Evolutionary conservation across 30 jellyfish, hydroid and myxozoan species (phyloP), one percentile per base, ranked within the genome.

Genomic region (Aurelia sp.): DNA sequence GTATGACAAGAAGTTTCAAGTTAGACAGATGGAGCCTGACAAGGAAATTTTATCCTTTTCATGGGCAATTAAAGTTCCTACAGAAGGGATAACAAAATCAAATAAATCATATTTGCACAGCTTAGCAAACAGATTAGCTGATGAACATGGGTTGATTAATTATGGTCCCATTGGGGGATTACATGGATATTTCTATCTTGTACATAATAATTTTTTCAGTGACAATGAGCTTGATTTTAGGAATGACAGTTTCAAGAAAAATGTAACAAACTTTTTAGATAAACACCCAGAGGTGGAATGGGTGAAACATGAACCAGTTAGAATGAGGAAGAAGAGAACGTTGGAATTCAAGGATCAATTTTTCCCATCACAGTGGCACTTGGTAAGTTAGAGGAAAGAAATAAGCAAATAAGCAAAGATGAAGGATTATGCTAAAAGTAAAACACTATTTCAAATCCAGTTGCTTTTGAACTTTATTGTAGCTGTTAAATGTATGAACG

Each of bases 291-390:
- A 89, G 65, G 69, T 95, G 30, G 90, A 89, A 35, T 95, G 99
- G 99, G 96, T 89, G 33, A 82, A 81, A 16, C 99, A 89, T 59
- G 99, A 95, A 52, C 82, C 51, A 9, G 89, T 95, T 6, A 65
- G 93, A 57, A 73, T 68, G 79, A 76, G 99, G 37, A 84, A 64
- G 75, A 95, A 95, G 64, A 74, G 99, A 61, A 61, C 97, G 8
- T 75, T 95, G 69, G 93, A 95, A 62, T 95, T 95, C 81, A 89
- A 95, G 76, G 99, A 95, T 68, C 97, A 95, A 55, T 95, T 95
- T 87, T 95, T 95, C 84, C 99, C 99, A 33, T 95, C 99, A 4
- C 99, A 95, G 70, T 95, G 99, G 99, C 99, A 95, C 59, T 79
- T 95, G 97, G 99, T 95, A 86, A 64, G 97, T 31, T 0, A 11